These are phyloP conservation scores for Megalops cyprinoides DNA, from an alignment of 2,797 vertebrate species.

Conservation along the genomic window DNA sequence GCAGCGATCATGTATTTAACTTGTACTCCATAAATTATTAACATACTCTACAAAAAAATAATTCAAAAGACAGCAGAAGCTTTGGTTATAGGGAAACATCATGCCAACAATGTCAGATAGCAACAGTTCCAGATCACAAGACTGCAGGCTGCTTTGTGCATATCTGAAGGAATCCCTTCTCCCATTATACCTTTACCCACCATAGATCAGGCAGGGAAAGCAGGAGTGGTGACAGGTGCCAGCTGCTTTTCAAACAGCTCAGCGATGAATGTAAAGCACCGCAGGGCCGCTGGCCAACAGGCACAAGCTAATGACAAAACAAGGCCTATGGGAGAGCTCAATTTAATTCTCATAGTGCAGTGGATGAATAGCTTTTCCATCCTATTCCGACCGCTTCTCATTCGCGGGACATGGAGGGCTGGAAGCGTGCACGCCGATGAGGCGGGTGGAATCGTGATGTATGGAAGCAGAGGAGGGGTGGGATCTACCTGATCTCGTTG, in stretches of 20 bases:
- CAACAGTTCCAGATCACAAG: too few relatives aligned
- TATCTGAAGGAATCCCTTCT: not conserved
- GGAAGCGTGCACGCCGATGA: not conserved
- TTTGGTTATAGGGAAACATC: too few relatives aligned
- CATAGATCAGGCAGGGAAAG: not conserved
- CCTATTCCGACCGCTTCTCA: conserved; percentile 10
- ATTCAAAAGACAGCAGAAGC: too few relatives aligned
- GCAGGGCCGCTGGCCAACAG: not conserved
- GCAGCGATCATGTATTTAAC: not conserved
- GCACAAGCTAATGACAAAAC: conserved; percentile 6
- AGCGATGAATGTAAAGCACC: not conserved
- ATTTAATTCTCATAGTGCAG: not conserved
- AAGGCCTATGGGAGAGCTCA: not conserved
- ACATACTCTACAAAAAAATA: not conserved
- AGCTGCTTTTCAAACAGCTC: not conserved
- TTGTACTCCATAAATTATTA: not conserved
- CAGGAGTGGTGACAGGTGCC: not conserved
- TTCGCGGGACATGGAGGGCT: not conserved
- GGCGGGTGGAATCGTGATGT: not conserved
- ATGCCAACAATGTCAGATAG: too few relatives aligned
- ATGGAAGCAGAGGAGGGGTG: not conserved
- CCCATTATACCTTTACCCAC: conserved; percentile 7
- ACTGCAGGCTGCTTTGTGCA: not conserved
- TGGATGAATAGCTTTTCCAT: conserved; percentile 11
- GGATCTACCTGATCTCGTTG: conserved; percentile 92